A percentile compares a stretch with the other conserved stretches of the same genome.
These are phyloP conservation scores for Drosophila prostipennis DNA, from an alignment of 2,888 invertebrate genomes.

Conservation along the genomic window DNA sequence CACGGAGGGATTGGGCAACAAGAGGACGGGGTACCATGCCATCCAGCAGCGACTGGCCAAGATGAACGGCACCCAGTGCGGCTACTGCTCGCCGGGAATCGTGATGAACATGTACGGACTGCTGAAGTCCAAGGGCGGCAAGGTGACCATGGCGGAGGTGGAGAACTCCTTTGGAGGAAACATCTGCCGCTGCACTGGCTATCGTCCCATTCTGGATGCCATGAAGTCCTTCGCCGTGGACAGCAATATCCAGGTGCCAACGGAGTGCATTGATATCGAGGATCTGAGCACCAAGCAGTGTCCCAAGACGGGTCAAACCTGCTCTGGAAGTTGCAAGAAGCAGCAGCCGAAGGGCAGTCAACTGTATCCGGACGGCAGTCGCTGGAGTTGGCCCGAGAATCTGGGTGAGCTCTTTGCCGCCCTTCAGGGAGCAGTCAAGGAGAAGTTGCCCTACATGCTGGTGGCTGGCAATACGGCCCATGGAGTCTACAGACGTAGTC, in stretches of 20 bases:
- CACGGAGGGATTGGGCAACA: slow-evolving; percentile 89
- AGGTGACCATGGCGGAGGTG: slow-evolving; percentile 87
- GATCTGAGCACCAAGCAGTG: slow-evolving; percentile 84
- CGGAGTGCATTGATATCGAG: slow-evolving; percentile 85
- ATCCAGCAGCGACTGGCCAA: slow-evolving; percentile 88
- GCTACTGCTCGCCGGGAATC: slow-evolving; percentile 91
- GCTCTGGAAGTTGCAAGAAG: slow-evolving; percentile 80
- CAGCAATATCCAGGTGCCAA: slow-evolving; percentile 84
- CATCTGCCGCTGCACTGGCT: slow-evolving; percentile 92
- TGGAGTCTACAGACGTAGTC: slow-evolving; percentile 85
- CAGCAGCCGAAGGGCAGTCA: slow-evolving; percentile 32
- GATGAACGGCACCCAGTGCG: slow-evolving; percentile 90
- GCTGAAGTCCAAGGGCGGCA: slow-evolving; percentile 84
- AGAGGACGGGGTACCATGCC: slow-evolving; percentile 88
- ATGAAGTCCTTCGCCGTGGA: slow-evolving; percentile 90
- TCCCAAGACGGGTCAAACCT: slow-evolving; percentile 82
- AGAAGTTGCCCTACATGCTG: slow-evolving; percentile 86
- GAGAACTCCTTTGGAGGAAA: slow-evolving; percentile 92
- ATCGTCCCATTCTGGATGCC: slow-evolving; percentile 90
- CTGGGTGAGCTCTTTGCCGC: slow-evolving; percentile 66
- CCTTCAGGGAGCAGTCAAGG: slow-evolving; percentile 78
- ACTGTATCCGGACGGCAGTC: slow-evolving; percentile 69
- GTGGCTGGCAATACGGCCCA: slow-evolving; percentile 91
- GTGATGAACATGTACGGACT: slow-evolving; percentile 89
- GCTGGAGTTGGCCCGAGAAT: slow-evolving; percentile 79